Evolutionary conservation across 2,888 invertebrate species (phyloP).

Genomic region (Hesperia comma): DNA sequence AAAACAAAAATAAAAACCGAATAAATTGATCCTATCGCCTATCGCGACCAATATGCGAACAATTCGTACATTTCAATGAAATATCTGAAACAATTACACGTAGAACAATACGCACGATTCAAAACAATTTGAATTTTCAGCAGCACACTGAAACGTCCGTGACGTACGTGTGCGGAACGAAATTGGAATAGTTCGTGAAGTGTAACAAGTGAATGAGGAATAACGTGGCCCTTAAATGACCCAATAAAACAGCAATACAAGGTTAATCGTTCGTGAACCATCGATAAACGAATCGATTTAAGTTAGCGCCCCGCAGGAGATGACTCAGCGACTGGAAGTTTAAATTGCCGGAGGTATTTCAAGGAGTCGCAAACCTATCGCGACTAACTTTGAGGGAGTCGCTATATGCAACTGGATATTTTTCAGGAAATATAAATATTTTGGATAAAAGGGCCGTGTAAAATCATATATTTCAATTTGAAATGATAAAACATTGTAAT

Average conservation of each 20-base stretch:
- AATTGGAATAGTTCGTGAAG: slow-evolving; percentile 34
- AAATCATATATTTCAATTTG: too few relatives aligned
- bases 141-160: slow-evolving; percentile 14
- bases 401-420: slow-evolving; percentile 14
- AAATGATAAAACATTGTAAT: too few relatives aligned
- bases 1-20: not conserved
- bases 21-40: not conserved
- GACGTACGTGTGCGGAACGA: slow-evolving; percentile 22
- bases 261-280: slow-evolving; percentile 78
- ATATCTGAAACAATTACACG: slow-evolving; percentile 15
- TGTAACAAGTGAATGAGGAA: slow-evolving; percentile 36
- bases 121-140: slow-evolving; percentile 23
- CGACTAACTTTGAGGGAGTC: slow-evolving; percentile 35
- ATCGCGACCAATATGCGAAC: slow-evolving; percentile 42
- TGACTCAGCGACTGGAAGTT: slow-evolving; percentile 74
- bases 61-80: slow-evolving; percentile 44
- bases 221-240: slow-evolving; percentile 52
- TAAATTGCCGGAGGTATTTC: slow-evolving; percentile 80
- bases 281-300: slow-evolving; percentile 82
- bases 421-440: not conserved
- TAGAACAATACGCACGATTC: slow-evolving; percentile 22
- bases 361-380: slow-evolving; percentile 39
- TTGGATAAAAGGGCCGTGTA: not conserved
- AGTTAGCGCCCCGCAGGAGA: slow-evolving; percentile 71
- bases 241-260: slow-evolving; percentile 71